Evolutionary conservation across 2,113 vertebrate genomes (phyloP), one percentile per base, ranked within the genome.

Genomic region (Cheilinus undulatus): DNA sequence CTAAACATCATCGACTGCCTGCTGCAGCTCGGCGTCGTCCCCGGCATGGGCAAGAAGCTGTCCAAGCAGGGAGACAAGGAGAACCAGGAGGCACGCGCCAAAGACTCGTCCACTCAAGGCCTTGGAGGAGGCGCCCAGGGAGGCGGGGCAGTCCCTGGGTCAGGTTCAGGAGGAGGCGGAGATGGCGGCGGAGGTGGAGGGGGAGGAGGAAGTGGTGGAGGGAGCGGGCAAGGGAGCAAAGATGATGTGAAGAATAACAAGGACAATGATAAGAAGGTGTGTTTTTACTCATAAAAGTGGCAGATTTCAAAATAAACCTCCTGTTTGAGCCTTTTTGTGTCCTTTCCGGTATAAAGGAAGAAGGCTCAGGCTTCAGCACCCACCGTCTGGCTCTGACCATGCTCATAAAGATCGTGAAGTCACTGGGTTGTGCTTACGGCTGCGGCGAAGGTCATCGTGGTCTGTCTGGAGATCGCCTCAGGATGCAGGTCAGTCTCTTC

Each of bases 391-490:
- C 97, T 58, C 95, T 99, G 61, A 97, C 96, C 83, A 99, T 99
- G 97, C 94, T 99, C 19, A 99, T 99, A 68, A 99, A 98, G 94
- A 98, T 99, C 57, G 97, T 99, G 14, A 99, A 99, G 82, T 99
- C 97, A 20, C 86, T 99, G 86, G 98, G 98, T 12, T 99, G 98
- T 76, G 98, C 98, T 13, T 97, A 98, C 77, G 98, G 98, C 71
- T 99, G 98, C n/a, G 98, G 98, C 11, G 98, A 99, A 90, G 98
- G 98, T 60, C 98, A 99, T 53, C 95, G 98, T 3, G 98, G 98
- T 49, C 94, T 98, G 69, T 99, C 97, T 27, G 98, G 98, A 60
- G 98, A 99, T 84, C 96, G 98, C 62, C 96, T 99, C 84, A 95
- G 97, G 90, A 97, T 95, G 93, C 98, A 99, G 96, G 98, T 99